Percentiles rank a stretch among this genome's conserved stretches.
Conservation (phyloP, 2,113 vertebrate species). For the Psilopsiagon aurifrons region DNA sequence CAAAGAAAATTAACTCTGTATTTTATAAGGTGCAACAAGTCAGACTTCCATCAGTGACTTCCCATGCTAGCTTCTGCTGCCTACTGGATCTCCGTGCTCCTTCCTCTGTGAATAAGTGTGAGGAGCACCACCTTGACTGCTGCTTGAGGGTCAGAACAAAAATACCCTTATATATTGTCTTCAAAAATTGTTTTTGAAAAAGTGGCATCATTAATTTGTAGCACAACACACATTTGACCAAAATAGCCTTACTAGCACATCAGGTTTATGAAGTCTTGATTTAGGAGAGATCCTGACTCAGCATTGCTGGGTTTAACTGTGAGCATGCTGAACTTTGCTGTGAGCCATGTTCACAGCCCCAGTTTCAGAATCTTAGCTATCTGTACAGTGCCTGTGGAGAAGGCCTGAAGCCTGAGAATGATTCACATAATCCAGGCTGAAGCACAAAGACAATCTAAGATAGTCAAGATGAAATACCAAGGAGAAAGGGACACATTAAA, state of each 20-base stretch:
- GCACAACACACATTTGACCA: background rate
- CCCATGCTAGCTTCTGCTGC: background rate
- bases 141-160: background rate
- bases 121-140: background rate
- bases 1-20: background rate
- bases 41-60: background rate
- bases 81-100: background rate
- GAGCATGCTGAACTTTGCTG: background rate
- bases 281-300: background rate
- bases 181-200: fast-evolving
- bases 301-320: background rate
- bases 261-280: background rate
- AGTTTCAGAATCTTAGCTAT: background rate
- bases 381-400: background rate
- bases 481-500: background rate
- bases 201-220: fast-evolving
- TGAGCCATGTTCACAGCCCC: background rate
- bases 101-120: background rate
- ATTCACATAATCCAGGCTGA: background rate
- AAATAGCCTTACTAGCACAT: background rate
- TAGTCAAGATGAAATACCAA: constrained; percentile 21
- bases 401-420: background rate
- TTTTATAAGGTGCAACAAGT: background rate
- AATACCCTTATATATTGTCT: background rate
- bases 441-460: background rate